Evolutionary conservation across 2,797 vertebrate species (phyloP).

Genomic region (Pseudochirops cupreus): DNA sequence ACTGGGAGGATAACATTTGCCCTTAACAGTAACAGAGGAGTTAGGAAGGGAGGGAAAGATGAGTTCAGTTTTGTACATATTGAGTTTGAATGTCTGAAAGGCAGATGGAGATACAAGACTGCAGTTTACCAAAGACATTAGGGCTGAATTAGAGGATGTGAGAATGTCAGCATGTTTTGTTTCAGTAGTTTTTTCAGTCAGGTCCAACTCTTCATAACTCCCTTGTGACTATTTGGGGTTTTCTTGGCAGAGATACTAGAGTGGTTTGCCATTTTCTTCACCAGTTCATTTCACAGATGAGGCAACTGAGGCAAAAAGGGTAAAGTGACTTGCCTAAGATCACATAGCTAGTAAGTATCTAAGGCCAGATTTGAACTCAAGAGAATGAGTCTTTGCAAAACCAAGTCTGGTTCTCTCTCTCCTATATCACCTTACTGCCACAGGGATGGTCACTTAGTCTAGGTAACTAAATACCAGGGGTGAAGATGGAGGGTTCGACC

Average conservation of each 20-base stretch:
- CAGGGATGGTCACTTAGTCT: not conserved
- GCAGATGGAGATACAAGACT: not conserved
- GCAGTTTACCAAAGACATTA: not conserved
- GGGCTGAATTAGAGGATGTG: not conserved
- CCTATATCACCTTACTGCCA: not conserved
- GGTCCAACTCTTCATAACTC: not conserved
- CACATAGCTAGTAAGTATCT: not conserved
- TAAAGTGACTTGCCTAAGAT: not conserved
- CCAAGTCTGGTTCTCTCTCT: not conserved
- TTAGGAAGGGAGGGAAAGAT: not conserved
- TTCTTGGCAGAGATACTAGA: not conserved
- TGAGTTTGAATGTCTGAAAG: not conserved
- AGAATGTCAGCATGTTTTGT: not conserved
- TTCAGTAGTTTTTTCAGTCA: not conserved
- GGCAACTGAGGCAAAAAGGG: not conserved
- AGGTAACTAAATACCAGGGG: not conserved
- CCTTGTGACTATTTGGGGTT: not conserved
- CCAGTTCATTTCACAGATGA: not conserved
- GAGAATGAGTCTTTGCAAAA: not conserved
- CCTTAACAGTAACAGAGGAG: not conserved
- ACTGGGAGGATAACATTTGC: not conserved
- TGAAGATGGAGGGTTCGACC: not conserved
- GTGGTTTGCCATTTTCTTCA: not conserved
- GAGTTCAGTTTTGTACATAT: not conserved
- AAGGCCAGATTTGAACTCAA: not conserved